These are phyloP conservation scores for Prorops nasuta DNA, from an alignment of 1,140 invertebrate genomes.

Conservation along the genomic window DNA sequence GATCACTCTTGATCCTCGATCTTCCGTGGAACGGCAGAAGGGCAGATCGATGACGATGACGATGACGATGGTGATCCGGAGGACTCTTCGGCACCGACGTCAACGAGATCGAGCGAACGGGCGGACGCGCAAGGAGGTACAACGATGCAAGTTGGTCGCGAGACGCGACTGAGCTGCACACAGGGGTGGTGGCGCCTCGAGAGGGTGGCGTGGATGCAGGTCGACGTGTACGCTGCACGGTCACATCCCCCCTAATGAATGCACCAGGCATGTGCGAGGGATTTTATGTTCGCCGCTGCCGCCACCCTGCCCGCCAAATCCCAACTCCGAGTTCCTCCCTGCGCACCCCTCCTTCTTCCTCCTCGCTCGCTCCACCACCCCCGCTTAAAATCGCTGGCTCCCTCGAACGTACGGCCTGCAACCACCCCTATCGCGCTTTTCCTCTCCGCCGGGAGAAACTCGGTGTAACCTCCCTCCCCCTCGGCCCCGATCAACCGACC, in stretches of 20 bases:
- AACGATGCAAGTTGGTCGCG: slow-evolving; percentile 33
- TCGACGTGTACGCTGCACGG: slow-evolving; percentile 50
- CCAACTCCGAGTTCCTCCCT: slow-evolving; percentile 19
- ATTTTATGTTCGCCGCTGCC: slow-evolving; percentile 55
- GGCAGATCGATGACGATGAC: neutral
- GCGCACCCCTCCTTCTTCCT: slow-evolving; percentile 36
- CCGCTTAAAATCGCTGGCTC: too few relatives aligned
- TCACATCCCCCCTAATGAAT: slow-evolving; percentile 56
- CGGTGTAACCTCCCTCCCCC: too few relatives aligned
- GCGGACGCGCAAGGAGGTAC: neutral
- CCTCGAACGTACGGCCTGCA: too few relatives aligned
- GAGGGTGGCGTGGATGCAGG: slow-evolving; percentile 30
- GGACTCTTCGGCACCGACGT: too few relatives aligned
- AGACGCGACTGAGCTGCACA: slow-evolving; percentile 29
- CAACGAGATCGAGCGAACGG: neutral
- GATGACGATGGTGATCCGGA: neutral
- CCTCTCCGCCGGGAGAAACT: too few relatives aligned
- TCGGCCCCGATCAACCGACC: too few relatives aligned
- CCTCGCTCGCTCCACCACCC: slow-evolving; percentile 7
- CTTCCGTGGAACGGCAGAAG: too few relatives aligned
- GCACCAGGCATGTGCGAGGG: slow-evolving; percentile 56
- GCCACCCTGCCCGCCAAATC: slow-evolving; percentile 20
- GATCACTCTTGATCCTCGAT: too few relatives aligned
- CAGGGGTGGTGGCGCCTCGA: slow-evolving; percentile 1
- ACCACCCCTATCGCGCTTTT: too few relatives aligned